Conservation (phyloP, 2,888 invertebrate species). For the Tanytarsus gracilentus region DNA sequence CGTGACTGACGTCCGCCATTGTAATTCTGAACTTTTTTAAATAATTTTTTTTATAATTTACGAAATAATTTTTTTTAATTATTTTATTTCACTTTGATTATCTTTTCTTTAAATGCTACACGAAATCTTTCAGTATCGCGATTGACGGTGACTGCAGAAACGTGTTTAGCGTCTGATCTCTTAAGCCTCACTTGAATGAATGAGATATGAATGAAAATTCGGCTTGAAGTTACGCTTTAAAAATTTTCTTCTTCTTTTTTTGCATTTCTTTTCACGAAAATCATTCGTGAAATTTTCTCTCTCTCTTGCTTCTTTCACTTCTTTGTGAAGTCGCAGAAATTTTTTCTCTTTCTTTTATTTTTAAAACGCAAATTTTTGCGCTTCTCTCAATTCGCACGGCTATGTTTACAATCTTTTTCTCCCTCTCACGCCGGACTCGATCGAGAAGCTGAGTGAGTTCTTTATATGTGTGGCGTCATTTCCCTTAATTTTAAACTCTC, state of each 20-base stretch:
- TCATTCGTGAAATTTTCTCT: not conserved
- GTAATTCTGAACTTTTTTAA: slow-evolving; percentile 25
- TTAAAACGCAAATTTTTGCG: no score
- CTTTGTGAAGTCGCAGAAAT: no score
- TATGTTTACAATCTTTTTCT: no score
- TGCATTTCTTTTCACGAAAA: not conserved
- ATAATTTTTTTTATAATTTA: not conserved
- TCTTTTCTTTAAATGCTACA: not conserved
- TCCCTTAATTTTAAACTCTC: no score
- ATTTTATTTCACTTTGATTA: not conserved
- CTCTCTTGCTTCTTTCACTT: no score
- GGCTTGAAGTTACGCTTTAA: no score
- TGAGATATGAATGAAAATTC: not conserved
- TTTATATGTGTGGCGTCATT: no score
- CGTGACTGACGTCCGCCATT: slow-evolving; percentile 43
- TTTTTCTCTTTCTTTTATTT: no score
- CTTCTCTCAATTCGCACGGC: no score
- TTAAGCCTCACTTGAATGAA: not conserved
- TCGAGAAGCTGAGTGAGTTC: no score
- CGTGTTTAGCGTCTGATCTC: not conserved
- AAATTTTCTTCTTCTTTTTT: no score
- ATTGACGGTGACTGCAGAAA: not conserved
- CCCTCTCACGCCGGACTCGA: no score
- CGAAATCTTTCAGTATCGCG: not conserved
- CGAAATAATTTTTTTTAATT: not conserved